A percentile compares a stretch with the other conserved stretches of the same genome.
phyloP scores from a whole-genome alignment of 1,140 invertebrate genomes.

The Eufriesea mexicana region DNA sequence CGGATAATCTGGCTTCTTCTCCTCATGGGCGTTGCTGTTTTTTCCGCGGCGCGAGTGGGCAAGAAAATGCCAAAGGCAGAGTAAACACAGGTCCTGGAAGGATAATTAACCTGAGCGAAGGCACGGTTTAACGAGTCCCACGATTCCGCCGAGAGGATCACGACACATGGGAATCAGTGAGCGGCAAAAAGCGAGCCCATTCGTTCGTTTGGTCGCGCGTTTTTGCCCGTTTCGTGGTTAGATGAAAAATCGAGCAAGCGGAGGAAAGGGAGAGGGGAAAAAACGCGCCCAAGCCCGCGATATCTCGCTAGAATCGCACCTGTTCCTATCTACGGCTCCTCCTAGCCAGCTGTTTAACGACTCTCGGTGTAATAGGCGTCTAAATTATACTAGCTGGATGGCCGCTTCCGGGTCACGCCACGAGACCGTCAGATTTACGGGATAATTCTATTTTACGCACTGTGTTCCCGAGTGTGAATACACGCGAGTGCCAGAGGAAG shows the following conservation, averaged over 20 bases:
- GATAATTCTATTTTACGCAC: slow-evolving; percentile 38
- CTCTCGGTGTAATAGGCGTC: slow-evolving; percentile 38
- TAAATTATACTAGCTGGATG: slow-evolving; percentile 42
- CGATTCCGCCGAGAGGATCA: slow-evolving; percentile 50
- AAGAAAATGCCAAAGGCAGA: slow-evolving; percentile 12
- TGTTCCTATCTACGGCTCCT: slow-evolving; percentile 9
- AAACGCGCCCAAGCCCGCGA: slow-evolving; percentile 10
- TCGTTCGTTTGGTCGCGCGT: slow-evolving; percentile 50
- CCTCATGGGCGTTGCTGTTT: slow-evolving; percentile 8
- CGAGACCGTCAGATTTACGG: slow-evolving; percentile 26
- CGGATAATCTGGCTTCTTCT: slow-evolving; percentile 13
- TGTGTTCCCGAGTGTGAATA: slow-evolving; percentile 8
- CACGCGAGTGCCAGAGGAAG: not conserved
- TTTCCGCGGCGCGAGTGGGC: not conserved
- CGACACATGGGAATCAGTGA: slow-evolving; percentile 17
- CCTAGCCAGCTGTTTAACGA: slow-evolving; percentile 18
- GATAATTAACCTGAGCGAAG: slow-evolving; percentile 50
- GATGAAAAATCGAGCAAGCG: slow-evolving; percentile 4
- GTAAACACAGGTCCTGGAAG: slow-evolving; percentile 27
- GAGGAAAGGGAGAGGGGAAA: too few relatives aligned
- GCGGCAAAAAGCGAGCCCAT: slow-evolving; percentile 37
- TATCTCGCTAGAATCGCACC: slow-evolving; percentile 25
- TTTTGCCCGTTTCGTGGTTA: slow-evolving; percentile 24
- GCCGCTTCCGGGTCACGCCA: slow-evolving; percentile 34
- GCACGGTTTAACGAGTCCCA: slow-evolving; percentile 53